phyloP scores from a whole-genome alignment of 2,797 vertebrate genomes.

The Limosa lapponica region DNA sequence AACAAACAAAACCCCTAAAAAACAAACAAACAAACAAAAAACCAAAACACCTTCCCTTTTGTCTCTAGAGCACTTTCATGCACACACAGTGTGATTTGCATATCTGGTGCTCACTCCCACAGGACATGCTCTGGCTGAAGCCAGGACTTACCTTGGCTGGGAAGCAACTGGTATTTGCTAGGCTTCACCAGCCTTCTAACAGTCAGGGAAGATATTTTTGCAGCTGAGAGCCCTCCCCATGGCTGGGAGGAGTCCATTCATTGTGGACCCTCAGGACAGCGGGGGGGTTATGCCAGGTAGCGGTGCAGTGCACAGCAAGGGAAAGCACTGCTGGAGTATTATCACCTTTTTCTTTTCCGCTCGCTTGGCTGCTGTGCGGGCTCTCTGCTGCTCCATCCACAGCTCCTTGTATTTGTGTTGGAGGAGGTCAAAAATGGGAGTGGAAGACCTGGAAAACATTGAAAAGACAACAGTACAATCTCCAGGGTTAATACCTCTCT shows the following conservation, averaged over 20 bases:
- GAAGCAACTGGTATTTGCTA: not conserved
- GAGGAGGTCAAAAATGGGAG: constrained; percentile 81
- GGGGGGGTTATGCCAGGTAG: not conserved
- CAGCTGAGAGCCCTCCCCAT: not conserved
- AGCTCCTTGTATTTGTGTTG: constrained; percentile 82
- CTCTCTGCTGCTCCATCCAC: constrained; percentile 83
- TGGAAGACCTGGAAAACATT: constrained; percentile 75
- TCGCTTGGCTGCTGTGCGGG: constrained; percentile 46
- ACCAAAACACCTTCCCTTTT: not conserved
- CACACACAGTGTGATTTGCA: not conserved
- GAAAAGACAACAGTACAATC: not conserved
- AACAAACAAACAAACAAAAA: no score
- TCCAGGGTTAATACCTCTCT: not conserved
- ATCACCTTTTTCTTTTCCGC: constrained; percentile 73
- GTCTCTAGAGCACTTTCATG: not conserved
- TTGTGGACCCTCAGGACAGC: rapidly evolving
- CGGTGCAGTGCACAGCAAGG: not conserved
- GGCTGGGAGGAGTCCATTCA: not conserved
- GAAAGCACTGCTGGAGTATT: not conserved
- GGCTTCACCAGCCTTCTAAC: not conserved
- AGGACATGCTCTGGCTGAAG: not conserved
- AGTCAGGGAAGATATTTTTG: not conserved
- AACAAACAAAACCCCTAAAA: no score
- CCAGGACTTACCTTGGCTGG: not conserved
- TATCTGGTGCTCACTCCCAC: not conserved